A percentile compares a stretch with the other conserved stretches of the same genome.
Evolutionary conservation across 2,113 vertebrate genomes (phyloP).

Genomic region (Rhinolophus sinicus): DNA sequence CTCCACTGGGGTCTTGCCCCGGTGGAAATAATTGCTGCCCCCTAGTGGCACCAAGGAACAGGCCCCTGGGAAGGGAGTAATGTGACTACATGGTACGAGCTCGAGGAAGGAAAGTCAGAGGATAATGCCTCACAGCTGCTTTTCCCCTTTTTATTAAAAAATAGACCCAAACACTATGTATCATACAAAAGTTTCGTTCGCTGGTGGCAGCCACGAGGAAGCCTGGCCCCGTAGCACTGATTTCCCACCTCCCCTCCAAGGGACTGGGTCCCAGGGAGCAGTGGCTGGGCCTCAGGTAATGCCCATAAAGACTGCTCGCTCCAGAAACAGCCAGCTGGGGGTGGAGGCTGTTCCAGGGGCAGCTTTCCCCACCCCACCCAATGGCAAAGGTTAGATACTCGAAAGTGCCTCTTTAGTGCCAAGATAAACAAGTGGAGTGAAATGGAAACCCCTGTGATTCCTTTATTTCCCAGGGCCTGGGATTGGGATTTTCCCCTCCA

Average conservation of each 20-base stretch:
- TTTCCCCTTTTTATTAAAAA: constrained; percentile 82
- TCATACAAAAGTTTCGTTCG: constrained; percentile 83
- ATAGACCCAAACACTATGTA: constrained; percentile 82
- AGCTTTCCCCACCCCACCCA: constrained; percentile 36
- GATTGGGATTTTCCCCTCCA: not conserved
- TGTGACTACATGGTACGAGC: not conserved
- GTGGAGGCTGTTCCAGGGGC: not conserved
- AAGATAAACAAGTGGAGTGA: constrained; percentile 70
- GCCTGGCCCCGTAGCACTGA: constrained; percentile 40
- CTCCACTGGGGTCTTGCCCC: not conserved
- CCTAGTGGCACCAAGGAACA: not conserved
- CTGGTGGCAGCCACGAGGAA: constrained; percentile 81
- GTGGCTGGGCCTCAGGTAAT: not conserved
- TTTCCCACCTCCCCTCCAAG: constrained; percentile 48
- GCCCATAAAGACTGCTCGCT: not conserved
- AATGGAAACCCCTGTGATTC: constrained; percentile 58
- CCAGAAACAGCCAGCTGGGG: not conserved
- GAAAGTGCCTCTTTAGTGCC: constrained; percentile 77
- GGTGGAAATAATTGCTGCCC: constrained; percentile 42
- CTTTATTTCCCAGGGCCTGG: constrained; percentile 49
- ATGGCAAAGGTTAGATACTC: constrained; percentile 68
- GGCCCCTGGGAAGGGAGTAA: not conserved
- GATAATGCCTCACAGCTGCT: constrained; percentile 32
- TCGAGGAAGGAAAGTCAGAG: constrained; percentile 35
- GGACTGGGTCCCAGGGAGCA: constrained; percentile 41